Percentiles rank a stretch among this genome's conserved stretches.
These are phyloP conservation scores for Therioaphis trifolii DNA, from an alignment of 2,888 invertebrate genomes.

Conservation along the genomic window DNA sequence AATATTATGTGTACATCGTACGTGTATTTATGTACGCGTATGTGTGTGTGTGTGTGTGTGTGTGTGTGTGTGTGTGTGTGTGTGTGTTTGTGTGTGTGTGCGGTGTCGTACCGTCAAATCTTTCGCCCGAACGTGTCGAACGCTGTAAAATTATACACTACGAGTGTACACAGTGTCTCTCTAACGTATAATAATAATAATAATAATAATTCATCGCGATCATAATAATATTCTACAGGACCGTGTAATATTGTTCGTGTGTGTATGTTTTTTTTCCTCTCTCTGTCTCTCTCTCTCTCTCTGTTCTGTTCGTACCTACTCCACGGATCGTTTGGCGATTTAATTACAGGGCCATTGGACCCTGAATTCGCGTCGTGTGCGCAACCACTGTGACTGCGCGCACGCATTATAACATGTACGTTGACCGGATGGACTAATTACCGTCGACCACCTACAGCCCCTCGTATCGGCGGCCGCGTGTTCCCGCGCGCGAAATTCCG, in stretches of 20 bases:
- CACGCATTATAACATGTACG: no score
- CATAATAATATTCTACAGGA: background rate
- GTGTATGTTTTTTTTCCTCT: background rate
- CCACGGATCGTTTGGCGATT: conserved; percentile 53
- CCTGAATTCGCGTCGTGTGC: conserved; percentile 35
- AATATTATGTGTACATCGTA: no score
- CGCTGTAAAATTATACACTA: background rate
- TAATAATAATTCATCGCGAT: background rate
- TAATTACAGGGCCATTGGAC: conserved; percentile 56
- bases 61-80: no score
- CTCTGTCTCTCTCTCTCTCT: background rate
- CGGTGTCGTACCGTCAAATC: conserved; percentile 10
- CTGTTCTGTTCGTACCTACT: conserved; percentile 39
- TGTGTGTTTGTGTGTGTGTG: background rate
- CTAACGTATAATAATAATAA: background rate
- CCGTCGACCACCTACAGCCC: conserved; percentile 2
- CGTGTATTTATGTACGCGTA: no score
- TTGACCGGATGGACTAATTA: conserved; percentile 54
- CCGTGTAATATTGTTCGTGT: background rate
- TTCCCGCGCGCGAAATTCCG: background rate
- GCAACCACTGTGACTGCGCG: conserved; percentile 43
- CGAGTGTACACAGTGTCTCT: background rate
- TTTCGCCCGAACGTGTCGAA: conserved; percentile 28
- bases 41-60: no score
- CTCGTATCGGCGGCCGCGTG: background rate